Evolutionary conservation across 2,113 vertebrate species (phyloP), one percentile per base, ranked within the genome.

Genomic region (Ailurus styani): DNA sequence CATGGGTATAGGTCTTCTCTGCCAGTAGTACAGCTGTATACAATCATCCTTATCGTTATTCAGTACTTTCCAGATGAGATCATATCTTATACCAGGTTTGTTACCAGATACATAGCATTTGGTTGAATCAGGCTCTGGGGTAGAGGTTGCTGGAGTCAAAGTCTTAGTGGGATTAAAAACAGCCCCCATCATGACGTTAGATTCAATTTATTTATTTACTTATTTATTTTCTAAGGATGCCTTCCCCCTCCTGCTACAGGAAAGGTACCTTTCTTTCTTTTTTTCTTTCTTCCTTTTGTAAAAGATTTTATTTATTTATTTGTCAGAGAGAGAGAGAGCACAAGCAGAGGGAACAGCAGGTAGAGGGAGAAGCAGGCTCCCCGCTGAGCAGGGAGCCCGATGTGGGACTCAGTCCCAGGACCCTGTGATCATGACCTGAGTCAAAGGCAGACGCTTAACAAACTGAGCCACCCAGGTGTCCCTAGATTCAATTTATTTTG

Each of bases 211-310:
- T 75, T 75, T 93, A 21, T 85, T 96, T 64, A 85, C 64, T 75
- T 93, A 21, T 85, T 96, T 64, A 85, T 75, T 75, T 93, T 29
- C n/a, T n/a, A n/a, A n/a, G n/a, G n/a, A n/a, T n/a, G n/a, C n/a
- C n/a, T n/a, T n/a, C n/a, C n/a, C n/a, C n/a, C n/a, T n/a, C n/a
- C n/a, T n/a, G n/a, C n/a, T n/a, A n/a, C n/a, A n/a, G n/a, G n/a
- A n/a, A n/a, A n/a, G n/a, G n/a, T n/a, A n/a, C n/a, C n/a, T n/a
- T n/a, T n/a, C n/a, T n/a, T n/a, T n/a, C n/a, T n/a, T n/a, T n/a
- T n/a, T n/a, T n/a, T n/a, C n/a, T n/a, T n/a, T n/a, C n/a, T n/a
- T n/a, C n/a, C n/a, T n/a, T n/a, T n/a, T n/a, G n/a, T n/a, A n/a
- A n/a, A n/a, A n/a, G n/a, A n/a, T n/a, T n/a, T n/a, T n/a, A n/a